Conservation (phyloP, 2,888 invertebrate species). For the Gymnocheta viridis region DNA sequence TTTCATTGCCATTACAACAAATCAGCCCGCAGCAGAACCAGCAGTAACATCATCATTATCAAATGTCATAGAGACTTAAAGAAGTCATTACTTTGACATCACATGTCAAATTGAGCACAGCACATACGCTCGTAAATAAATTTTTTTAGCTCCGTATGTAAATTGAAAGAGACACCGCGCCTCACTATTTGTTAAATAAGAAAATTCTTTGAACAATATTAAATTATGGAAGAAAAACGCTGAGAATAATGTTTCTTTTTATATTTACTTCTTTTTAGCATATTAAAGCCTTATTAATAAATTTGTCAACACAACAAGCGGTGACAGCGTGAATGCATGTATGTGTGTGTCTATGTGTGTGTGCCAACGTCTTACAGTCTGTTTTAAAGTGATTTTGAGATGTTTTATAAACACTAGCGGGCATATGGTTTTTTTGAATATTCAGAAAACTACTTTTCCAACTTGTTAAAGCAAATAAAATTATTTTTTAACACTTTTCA, state of each 20-base stretch:
- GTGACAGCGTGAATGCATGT: slow-evolving; percentile 72
- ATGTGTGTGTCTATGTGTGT: neutral
- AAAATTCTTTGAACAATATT: slow-evolving; percentile 30
- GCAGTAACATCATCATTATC: slow-evolving; percentile 63
- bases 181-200: slow-evolving; percentile 3
- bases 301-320: slow-evolving; percentile 79
- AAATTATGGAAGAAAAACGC: neutral
- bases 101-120: slow-evolving; percentile 77
- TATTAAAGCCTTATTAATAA: slow-evolving; percentile 80
- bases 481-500: slow-evolving; percentile 50
- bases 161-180: slow-evolving; percentile 52
- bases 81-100: slow-evolving; percentile 81
- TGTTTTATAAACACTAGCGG: slow-evolving; percentile 38
- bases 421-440: slow-evolving; percentile 58
- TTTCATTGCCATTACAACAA: slow-evolving; percentile 71
- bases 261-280: slow-evolving; percentile 69
- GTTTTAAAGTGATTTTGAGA: slow-evolving; percentile 17
- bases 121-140: neutral
- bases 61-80: slow-evolving; percentile 79
- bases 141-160: neutral
- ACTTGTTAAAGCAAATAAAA: slow-evolving; percentile 54
- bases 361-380: neutral
- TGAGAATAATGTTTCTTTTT: slow-evolving; percentile 37
- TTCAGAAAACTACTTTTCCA: slow-evolving; percentile 13
- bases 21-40: slow-evolving; percentile 40